A percentile compares a stretch with the other conserved stretches of the same genome.
Conservation (phyloP, 2,797 vertebrate species). For the Epinephelus awoara region DNA sequence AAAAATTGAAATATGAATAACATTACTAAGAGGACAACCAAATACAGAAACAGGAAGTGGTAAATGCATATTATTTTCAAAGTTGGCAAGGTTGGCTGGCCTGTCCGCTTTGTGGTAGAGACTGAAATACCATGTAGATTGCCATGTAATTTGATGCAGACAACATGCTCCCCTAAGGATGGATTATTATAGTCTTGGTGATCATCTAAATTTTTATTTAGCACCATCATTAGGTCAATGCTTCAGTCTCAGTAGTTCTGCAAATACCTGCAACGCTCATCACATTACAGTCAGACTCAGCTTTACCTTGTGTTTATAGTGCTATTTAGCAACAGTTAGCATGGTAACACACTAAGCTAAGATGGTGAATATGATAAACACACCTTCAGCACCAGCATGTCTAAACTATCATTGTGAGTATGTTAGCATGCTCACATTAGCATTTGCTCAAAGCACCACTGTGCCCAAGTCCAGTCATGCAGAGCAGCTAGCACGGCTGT, state of each 20-base stretch:
- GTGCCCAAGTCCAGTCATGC: no score
- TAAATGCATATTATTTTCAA: no score
- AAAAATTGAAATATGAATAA: no score
- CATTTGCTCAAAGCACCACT: no score
- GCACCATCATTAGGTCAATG: no score
- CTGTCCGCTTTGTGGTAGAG: background rate
- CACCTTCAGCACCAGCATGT: background rate
- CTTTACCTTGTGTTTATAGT: background rate
- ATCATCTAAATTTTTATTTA: background rate
- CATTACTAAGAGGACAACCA: no score
- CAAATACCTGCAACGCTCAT: background rate
- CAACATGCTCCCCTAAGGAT: background rate
- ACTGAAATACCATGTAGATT: background rate
- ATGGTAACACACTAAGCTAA: background rate
- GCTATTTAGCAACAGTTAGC: background rate
- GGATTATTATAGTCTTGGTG: background rate
- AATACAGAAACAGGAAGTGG: no score
- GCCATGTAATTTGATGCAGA: background rate
- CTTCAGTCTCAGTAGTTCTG: background rate
- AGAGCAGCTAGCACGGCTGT: no score
- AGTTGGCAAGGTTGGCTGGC: background rate
- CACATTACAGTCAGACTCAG: background rate
- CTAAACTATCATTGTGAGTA: background rate
- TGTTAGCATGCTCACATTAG: background rate
- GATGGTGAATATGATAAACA: background rate